phyloP scores from a whole-genome alignment of 2,797 vertebrate genomes.

The Sternotherus odoratus region DNA sequence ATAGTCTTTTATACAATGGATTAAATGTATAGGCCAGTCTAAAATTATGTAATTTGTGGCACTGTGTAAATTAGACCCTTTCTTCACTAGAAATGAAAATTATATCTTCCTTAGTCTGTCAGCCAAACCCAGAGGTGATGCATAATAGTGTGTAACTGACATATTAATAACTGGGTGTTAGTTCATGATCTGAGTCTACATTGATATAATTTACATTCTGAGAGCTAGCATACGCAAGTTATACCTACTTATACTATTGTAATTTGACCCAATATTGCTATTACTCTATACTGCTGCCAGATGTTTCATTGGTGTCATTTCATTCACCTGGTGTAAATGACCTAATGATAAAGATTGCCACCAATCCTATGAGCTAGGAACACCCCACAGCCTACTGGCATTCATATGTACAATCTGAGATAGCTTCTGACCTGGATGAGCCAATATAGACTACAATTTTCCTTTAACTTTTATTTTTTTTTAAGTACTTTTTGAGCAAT shows the following conservation, averaged over 20 bases:
- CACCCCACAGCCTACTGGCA: background rate
- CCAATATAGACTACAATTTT: background rate
- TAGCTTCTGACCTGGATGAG: background rate
- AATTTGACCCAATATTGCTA: background rate
- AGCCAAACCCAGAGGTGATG: background rate
- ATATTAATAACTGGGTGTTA: background rate
- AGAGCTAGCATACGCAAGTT: background rate
- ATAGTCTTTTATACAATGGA: background rate
- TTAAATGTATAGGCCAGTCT: background rate
- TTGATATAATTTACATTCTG: background rate
- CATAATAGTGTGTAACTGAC: background rate
- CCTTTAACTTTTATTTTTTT: background rate
- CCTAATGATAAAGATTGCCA: background rate
- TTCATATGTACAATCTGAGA: background rate
- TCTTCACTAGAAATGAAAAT: background rate
- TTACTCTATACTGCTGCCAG: background rate
- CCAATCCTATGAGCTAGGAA: background rate
- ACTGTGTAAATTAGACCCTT: background rate
- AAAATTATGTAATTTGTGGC: background rate
- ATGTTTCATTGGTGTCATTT: background rate
- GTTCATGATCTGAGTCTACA: background rate
- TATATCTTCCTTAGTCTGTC: background rate
- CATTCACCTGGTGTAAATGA: background rate
- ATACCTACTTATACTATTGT: background rate
- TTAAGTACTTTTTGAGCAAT: background rate